phyloP scores from a whole-genome alignment of 2,113 vertebrate genomes.

The Willisornis vidua region DNA sequence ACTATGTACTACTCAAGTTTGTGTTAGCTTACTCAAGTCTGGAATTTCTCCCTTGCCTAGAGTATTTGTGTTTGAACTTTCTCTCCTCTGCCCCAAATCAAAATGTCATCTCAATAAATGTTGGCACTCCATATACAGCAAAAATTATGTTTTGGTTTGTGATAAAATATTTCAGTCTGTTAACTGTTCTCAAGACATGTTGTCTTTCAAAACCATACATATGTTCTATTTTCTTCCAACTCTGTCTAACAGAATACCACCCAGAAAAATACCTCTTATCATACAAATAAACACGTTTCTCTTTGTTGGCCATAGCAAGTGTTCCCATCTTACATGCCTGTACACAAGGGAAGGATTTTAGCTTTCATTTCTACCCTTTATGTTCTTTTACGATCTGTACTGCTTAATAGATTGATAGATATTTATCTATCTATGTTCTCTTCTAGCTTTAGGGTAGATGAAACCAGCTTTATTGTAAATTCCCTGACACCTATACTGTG shows the following conservation, averaged over 20 bases:
- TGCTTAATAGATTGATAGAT: not conserved
- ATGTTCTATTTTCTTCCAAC: not conserved
- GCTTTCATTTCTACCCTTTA: not conserved
- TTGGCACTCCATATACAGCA: not conserved
- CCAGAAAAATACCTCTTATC: not conserved
- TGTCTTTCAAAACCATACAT: not conserved
- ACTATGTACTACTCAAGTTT: accelerated
- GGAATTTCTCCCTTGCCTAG: not conserved
- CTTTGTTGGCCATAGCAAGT: not conserved
- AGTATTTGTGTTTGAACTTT: not conserved
- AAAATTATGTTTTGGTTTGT: not conserved
- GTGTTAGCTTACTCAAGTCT: not conserved
- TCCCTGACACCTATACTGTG: not conserved
- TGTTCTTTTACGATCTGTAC: not conserved
- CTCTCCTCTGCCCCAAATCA: not conserved
- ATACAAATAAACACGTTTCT: not conserved
- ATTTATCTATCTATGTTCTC: not conserved
- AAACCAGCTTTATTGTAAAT: not conserved
- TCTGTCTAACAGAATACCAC: not conserved
- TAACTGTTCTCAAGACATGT: not conserved
- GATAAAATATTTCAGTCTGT: not conserved
- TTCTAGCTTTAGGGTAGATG: not conserved
- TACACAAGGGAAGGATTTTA: not conserved
- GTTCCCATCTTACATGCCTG: not conserved
- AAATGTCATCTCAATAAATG: not conserved